phyloP scores from a whole-genome alignment of 2,113 vertebrate species.

The Pristiophorus japonicus region DNA sequence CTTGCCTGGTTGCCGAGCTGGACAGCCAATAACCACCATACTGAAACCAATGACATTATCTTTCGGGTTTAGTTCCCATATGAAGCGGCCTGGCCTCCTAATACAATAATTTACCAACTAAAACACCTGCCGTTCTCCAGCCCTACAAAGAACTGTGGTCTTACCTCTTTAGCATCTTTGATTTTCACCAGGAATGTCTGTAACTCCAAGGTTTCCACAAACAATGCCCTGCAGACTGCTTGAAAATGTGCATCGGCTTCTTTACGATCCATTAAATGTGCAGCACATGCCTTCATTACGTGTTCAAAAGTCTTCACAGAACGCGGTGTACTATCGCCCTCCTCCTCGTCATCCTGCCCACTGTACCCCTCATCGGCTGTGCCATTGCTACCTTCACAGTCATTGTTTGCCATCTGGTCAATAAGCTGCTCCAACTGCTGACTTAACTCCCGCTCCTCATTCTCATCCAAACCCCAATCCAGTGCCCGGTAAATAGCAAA shows the following conservation, averaged over 20 bases:
- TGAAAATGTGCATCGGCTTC: slow-evolving; percentile 80
- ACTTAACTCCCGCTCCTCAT: slow-evolving; percentile 84
- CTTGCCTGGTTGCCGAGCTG: neutral
- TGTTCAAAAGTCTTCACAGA: slow-evolving; percentile 67
- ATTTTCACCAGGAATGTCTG: slow-evolving; percentile 84
- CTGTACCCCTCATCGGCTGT: slow-evolving; percentile 79
- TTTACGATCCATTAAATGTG: slow-evolving; percentile 63
- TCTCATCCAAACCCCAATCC: slow-evolving; percentile 92
- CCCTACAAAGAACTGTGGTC: slow-evolving; percentile 9
- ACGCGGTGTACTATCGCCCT: slow-evolving; percentile 45
- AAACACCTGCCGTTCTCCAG: neutral
- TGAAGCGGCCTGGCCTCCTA: neutral
- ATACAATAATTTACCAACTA: neutral
- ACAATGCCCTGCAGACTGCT: slow-evolving; percentile 83
- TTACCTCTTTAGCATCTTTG: slow-evolving; percentile 81
- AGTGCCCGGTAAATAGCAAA: slow-evolving; percentile 86
- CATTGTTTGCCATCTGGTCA: slow-evolving; percentile 75
- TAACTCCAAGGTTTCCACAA: slow-evolving; percentile 83
- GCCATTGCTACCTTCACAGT: slow-evolving; percentile 47
- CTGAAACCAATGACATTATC: neutral
- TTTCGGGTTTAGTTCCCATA: neutral
- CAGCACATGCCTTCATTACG: slow-evolving; percentile 73
- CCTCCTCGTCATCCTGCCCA: slow-evolving; percentile 73
- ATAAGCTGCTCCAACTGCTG: slow-evolving; percentile 85
- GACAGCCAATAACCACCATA: neutral